phyloP scores from a whole-genome alignment of 2,797 vertebrate genomes.

The Tachyglossus aculeatus region DNA sequence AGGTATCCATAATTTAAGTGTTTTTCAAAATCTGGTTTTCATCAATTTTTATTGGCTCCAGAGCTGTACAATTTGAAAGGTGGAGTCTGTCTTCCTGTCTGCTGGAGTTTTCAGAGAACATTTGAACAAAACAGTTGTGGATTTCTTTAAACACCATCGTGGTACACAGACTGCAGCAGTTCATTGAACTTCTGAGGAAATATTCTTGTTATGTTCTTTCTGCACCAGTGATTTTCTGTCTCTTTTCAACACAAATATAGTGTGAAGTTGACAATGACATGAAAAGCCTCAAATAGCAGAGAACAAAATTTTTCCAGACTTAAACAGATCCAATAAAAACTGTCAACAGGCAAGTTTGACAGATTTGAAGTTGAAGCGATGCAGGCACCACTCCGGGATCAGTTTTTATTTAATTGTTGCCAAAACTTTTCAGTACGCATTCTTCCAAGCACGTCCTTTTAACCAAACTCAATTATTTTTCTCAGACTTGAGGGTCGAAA shows the following conservation, averaged over 20 bases:
- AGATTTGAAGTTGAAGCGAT: too few relatives aligned
- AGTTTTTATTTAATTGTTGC: too few relatives aligned
- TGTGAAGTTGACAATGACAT: background rate
- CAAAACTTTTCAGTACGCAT: too few relatives aligned
- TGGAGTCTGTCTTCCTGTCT: constrained; percentile 21
- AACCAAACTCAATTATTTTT: too few relatives aligned
- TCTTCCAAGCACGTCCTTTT: too few relatives aligned
- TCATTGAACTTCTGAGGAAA: constrained; percentile 1
- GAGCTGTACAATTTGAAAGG: constrained; percentile 9
- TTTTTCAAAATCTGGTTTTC: too few relatives aligned
- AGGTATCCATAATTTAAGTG: too few relatives aligned
- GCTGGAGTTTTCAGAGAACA: constrained; percentile 14
- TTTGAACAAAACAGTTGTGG: constrained; percentile 10
- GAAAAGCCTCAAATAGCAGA: constrained; percentile 15
- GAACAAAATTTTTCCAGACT: background rate
- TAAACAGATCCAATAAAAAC: constrained; percentile 1
- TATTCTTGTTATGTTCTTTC: background rate
- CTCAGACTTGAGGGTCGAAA: too few relatives aligned
- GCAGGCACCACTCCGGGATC: too few relatives aligned
- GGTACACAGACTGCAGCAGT: background rate
- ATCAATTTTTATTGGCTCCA: too few relatives aligned
- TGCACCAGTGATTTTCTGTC: background rate
- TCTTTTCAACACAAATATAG: constrained; percentile 16
- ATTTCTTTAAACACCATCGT: constrained; percentile 26
- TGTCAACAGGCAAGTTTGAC: too few relatives aligned